Base-by-base conservation (phyloP, 1,140 invertebrate species). In the Saxidomus purpurata region DNA sequence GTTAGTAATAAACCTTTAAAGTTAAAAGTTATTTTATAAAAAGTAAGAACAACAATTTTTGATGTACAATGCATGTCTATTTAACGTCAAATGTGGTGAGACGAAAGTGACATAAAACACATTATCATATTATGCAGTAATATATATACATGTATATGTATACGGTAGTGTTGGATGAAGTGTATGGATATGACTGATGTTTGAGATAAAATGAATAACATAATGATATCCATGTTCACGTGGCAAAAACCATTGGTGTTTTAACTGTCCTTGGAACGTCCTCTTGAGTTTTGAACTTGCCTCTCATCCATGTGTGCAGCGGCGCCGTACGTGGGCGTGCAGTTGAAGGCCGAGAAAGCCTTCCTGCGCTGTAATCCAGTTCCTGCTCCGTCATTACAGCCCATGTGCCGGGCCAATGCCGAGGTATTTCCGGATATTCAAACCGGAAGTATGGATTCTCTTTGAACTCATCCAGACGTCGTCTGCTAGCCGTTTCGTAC, bases 391-490 rank as follows among this genome's bases (percentile, higher is more conserved):
- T 36, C 81, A 85, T 81, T 15, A 89, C 88, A 38, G 74, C 77
- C 88, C 88, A 89, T 31, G 88, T 89, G 25, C 88, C 88, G 13
- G 88, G 88, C 59, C 77, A 89, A 47, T 89, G 88, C 17, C 82
- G 81, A 36, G 79, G 88, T 36, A 89, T 79, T 49, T 79, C 82
- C 8, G 88, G 88, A 85, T 89, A 89, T 55, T 89, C 81, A 52
- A 55, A 79, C 71, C 55, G 40, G 63, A 87, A 84, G 47, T 87
- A 86, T 8, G 83, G 67, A 47, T 76, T 86, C 0, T n/a, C 84
- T 63, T 84, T 81, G 43, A 87, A 86, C 43, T 86, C 82, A 19
- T 87, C 82, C 1, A 89, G n/a, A 0, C 87, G 87, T 55, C 79
- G 61, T 71, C 77, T 69, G 63, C 67, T 87, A 2, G 36, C 36